Conservation (phyloP, 2,797 vertebrate genomes). For the Sciurus vulgaris region DNA sequence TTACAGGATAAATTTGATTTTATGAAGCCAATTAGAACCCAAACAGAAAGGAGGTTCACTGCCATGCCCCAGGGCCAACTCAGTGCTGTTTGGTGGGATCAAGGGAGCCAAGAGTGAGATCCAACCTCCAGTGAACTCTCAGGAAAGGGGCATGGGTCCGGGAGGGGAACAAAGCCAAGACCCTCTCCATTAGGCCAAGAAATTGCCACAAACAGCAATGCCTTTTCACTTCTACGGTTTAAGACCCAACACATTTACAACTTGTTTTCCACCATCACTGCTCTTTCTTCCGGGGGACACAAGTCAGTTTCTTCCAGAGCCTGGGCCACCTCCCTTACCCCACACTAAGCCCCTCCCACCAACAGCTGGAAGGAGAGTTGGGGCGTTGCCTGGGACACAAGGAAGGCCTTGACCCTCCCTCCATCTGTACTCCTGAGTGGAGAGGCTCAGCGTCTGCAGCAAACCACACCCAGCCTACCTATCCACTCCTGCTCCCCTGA, state of each 20-base stretch:
- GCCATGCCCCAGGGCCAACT: not conserved
- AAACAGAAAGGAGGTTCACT: conserved; percentile 45
- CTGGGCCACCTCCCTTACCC: not conserved
- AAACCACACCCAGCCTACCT: not conserved
- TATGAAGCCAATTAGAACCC: conserved; percentile 53
- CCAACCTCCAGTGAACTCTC: not conserved
- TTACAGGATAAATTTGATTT: conserved; percentile 53
- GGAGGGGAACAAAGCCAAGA: conserved; percentile 26
- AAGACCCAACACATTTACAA: not conserved
- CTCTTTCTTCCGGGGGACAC: conserved; percentile 1
- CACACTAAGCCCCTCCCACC: not conserved
- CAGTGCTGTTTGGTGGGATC: not conserved
- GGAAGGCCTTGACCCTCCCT: not conserved
- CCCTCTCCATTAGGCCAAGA: conserved; percentile 50
- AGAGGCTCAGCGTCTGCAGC: not conserved
- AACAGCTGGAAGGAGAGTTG: conserved; percentile 61
- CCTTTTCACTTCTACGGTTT: conserved; percentile 49
- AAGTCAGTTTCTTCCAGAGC: conserved; percentile 54
- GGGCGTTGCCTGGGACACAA: not conserved
- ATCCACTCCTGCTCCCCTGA: not conserved
- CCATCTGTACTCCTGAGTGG: not conserved
- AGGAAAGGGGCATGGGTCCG: not conserved
- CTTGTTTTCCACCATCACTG: not conserved
- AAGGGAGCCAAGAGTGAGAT: not conserved
- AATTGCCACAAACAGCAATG: conserved; percentile 65